Evolutionary conservation across 2,888 invertebrate genomes (phyloP).

Genomic region (Ormyrus nitidulus): DNA sequence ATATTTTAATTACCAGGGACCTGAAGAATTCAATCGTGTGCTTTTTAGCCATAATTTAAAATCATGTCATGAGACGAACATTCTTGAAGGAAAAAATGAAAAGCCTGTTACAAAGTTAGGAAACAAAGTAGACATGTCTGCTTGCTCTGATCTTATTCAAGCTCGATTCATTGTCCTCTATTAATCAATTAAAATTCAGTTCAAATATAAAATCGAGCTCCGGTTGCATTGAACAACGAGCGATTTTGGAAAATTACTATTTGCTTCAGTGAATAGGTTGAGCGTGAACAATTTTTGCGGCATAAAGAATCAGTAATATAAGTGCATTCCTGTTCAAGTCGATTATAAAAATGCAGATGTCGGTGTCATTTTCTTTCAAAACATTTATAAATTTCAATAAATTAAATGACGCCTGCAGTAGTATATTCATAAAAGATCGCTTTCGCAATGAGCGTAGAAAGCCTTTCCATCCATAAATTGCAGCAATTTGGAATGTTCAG

Average conservation of each 20-base stretch:
- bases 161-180: constrained; percentile 16
- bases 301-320: too few relatives aligned
- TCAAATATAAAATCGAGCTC: constrained; percentile 2
- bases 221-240: constrained; percentile 3
- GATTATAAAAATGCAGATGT: too few relatives aligned
- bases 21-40: too few relatives aligned
- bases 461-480: too few relatives aligned
- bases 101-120: background rate
- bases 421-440: background rate
- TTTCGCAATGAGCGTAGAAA: too few relatives aligned
- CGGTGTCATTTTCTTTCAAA: background rate
- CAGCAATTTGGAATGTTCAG: too few relatives aligned
- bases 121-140: background rate
- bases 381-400: background rate
- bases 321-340: too few relatives aligned
- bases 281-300: too few relatives aligned
- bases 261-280: too few relatives aligned
- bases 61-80: background rate
- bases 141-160: constrained; percentile 15
- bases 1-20: too few relatives aligned
- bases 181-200: constrained; percentile 27
- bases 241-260: too few relatives aligned
- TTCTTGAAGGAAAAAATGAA: background rate
- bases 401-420: background rate
- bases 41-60: too few relatives aligned